Evolutionary conservation across 1,140 invertebrate species (phyloP).

Genomic region (Andricus grossulariae): DNA sequence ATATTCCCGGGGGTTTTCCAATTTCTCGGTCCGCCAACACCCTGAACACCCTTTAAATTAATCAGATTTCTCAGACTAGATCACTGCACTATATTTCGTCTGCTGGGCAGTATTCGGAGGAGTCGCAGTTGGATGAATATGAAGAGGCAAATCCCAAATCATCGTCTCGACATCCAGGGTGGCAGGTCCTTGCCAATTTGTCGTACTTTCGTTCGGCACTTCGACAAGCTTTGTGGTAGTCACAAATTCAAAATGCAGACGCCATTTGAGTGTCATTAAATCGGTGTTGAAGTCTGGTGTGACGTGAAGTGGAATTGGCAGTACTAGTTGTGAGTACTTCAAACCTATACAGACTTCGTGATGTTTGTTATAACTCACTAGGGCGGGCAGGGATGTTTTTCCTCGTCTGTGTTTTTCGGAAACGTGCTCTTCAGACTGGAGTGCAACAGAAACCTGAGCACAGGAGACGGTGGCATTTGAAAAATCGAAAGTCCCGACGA

Average conservation of each 20-base stretch:
- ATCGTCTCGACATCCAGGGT: constrained; percentile 95
- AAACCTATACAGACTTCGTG: constrained; percentile 95
- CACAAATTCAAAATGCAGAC: constrained; percentile 97
- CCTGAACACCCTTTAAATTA: background rate
- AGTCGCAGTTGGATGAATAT: constrained; percentile 92
- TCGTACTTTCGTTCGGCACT: constrained; percentile 74
- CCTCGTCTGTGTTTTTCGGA: constrained; percentile 80
- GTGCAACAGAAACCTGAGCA: constrained; percentile 91
- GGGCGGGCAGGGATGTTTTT: constrained; percentile 73
- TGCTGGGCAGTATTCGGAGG: constrained; percentile 71
- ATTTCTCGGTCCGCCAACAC: too few species aligned
- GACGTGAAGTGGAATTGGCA: constrained; percentile 95
- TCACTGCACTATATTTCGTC: constrained; percentile 69
- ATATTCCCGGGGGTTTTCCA: too few species aligned
- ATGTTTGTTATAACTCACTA: constrained; percentile 87
- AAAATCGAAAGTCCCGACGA: constrained; percentile 97
- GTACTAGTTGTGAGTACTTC: constrained; percentile 90
- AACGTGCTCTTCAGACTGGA: constrained; percentile 94
- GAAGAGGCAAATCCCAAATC: constrained; percentile 97
- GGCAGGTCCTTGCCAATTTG: constrained; percentile 88
- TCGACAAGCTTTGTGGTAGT: constrained; percentile 82
- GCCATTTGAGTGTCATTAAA: constrained; percentile 91
- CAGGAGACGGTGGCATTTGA: constrained; percentile 93
- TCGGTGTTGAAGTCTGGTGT: constrained; percentile 95
- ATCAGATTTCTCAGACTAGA: constrained; percentile 55